Base-by-base conservation (phyloP, 2,888 invertebrate species). In the Phragmatobia fuliginosa region DNA sequence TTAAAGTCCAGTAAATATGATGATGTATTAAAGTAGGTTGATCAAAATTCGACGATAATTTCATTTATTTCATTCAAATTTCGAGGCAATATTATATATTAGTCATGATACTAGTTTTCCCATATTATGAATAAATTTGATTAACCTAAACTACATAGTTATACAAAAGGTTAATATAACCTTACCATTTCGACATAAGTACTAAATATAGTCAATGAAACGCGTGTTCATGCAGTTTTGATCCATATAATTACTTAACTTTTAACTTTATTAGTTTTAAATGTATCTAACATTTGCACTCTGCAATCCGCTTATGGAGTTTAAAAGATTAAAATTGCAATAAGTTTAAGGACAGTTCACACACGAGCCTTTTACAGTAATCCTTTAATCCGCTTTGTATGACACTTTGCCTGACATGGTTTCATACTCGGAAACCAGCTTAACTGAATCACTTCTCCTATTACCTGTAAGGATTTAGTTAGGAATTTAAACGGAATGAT, bases 331-430 rank as follows among this genome's bases (percentile, higher is more conserved):
- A 38, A 32, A 63, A 41, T 45, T 45, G 7, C 41, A 63, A 36
- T 28, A 59, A 58, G 31, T 33, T 59, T 16, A 21, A 45, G 41
- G 58, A 59, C 68, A 68, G 63, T 58, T 58, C 58, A 68, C 59
- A 33, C 36, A n/a, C 31, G 8, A 56, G 49, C 11, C 56, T 58
- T 62, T n/a, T 61, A 28, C 18, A 18, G 4, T 68, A 49, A 68
- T 59, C 58, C 45, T 41, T 36, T 68, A 64, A 68, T 59, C 63
- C 68, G 59, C 64, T 68, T 64, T 62, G 36, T 68, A 58, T 63
- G 64, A 68, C 59, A 68, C 60, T 49, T 16, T 11, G 10, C 10
- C 21, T 1, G 59, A 58, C 25, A 49, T 59, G n/a, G 10, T 49
- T 59, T 59, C 59, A 64, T 63, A 41, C 25, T 68, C 45, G 1